phyloP scores from a whole-genome alignment of 2,113 vertebrate species.

The Dromaius novaehollandiae region DNA sequence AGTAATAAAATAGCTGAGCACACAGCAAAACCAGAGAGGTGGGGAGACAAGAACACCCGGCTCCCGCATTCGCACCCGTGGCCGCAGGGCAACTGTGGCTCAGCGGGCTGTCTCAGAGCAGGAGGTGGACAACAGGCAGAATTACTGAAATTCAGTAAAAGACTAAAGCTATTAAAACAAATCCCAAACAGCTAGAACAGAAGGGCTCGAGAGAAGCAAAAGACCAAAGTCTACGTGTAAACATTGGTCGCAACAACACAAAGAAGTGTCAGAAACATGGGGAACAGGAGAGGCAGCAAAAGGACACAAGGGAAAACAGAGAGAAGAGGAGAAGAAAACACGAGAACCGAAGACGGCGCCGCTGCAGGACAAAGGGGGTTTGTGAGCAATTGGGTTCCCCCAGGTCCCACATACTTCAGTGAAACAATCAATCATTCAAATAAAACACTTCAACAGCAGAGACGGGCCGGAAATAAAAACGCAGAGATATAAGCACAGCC shows the following conservation, averaged over 20 bases:
- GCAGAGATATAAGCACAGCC: neutral
- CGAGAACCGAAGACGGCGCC: neutral
- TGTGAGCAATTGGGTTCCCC: neutral
- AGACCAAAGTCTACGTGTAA: neutral
- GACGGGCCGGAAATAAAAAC: neutral
- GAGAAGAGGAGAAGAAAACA: neutral
- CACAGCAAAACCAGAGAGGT: neutral
- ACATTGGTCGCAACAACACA: neutral
- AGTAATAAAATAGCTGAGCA: neutral
- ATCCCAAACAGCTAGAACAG: neutral
- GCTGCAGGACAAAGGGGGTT: neutral
- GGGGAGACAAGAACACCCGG: fast-evolving
- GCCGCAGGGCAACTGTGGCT: neutral
- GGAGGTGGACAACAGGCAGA: neutral
- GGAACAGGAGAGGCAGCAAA: neutral
- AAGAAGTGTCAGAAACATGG: fast-evolving
- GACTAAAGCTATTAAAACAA: neutral
- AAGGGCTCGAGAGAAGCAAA: neutral
- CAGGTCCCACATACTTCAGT: neutral
- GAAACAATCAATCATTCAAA: neutral
- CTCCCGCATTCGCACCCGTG: neutral
- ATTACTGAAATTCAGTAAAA: neutral
- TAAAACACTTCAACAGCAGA: neutral
- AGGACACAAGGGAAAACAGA: neutral
- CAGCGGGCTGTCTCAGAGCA: neutral